Evolutionary conservation across 64 coral and sea anemone genomes (phyloP), one percentile per base, ranked within the genome.

Genomic region (Montipora capricornis): DNA sequence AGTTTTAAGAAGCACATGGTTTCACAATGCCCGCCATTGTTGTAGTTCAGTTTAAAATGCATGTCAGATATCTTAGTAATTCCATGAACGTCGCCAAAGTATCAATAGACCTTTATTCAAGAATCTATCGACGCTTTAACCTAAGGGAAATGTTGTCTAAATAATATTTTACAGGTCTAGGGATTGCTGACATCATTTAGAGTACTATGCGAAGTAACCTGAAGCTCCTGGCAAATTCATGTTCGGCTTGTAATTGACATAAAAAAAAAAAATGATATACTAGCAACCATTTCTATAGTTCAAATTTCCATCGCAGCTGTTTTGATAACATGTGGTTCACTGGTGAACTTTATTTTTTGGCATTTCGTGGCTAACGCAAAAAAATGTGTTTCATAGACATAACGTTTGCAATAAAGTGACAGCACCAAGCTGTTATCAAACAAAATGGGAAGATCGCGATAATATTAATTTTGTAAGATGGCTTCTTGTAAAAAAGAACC

Each of bases 1-100:
- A 37, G 37, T 24, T 71, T 2, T 15, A 16, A 71, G 68, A 71
- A 73, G 67, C 82, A 86, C 82, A 50, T 73, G 82, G 82, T 20
- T 71, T 22, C 66, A 86, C 66, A 85, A 70, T 85, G 16, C 10
- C 16, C 17, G 4, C 17, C 46, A 86, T 86, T 86, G 62, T 86
- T 20, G 45, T 19, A 3, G 6, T 37, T 37, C 37, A 37, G 1
- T 12, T 60, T 84, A 47, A 86, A 86, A 47, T 64, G 47, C 17
- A 2, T 70, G 0, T 7, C 49, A 19, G 71, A 20, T 19, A 73
- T 86, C 68, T 64, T 48, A 86, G n/a, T 10, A 10, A 68, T 76
- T 78, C 62, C 6, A 14, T 9, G 46, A 49, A 50, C 19, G 12
- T 50, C 47, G n/a, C 11, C 29, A 82, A 3, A 66, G 51, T 49